These are phyloP conservation scores for Limnephilus rhombicus DNA, from an alignment of 2,888 invertebrate species.

Conservation along the genomic window DNA sequence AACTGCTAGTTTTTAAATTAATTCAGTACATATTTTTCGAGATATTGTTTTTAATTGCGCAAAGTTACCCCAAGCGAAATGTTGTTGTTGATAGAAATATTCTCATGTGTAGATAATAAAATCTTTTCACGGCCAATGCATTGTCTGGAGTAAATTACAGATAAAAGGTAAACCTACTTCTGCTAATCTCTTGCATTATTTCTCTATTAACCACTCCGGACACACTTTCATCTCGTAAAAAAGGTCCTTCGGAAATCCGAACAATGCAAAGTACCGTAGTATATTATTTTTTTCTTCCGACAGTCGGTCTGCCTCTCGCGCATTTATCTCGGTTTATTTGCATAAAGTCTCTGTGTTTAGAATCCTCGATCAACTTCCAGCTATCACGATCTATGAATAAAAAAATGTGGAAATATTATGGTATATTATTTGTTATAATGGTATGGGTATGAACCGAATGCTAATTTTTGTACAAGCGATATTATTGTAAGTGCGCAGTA, in stretches of 20 bases:
- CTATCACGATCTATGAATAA: background rate
- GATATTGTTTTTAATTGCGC: too few relatives aligned
- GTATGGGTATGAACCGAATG: background rate
- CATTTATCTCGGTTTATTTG: background rate
- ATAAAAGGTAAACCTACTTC: background rate
- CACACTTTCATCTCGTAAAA: background rate
- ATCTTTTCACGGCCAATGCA: background rate
- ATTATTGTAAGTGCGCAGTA: background rate
- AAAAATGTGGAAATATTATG: background rate
- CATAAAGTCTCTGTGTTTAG: background rate
- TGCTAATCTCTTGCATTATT: background rate
- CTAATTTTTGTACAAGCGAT: background rate
- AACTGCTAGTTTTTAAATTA: too few relatives aligned
- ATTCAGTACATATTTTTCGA: too few relatives aligned
- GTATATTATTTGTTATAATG: background rate
- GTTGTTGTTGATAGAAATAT: too few relatives aligned
- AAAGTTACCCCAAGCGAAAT: too few relatives aligned
- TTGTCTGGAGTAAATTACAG: background rate
- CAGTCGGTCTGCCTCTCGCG: background rate
- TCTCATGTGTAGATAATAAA: background rate
- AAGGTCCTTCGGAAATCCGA: background rate
- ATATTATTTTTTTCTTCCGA: background rate
- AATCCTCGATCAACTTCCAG: background rate
- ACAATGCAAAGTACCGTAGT: background rate
- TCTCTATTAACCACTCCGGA: background rate